These are phyloP conservation scores for Hyles lineata DNA, from an alignment of 2,888 invertebrate species.

Conservation along the genomic window DNA sequence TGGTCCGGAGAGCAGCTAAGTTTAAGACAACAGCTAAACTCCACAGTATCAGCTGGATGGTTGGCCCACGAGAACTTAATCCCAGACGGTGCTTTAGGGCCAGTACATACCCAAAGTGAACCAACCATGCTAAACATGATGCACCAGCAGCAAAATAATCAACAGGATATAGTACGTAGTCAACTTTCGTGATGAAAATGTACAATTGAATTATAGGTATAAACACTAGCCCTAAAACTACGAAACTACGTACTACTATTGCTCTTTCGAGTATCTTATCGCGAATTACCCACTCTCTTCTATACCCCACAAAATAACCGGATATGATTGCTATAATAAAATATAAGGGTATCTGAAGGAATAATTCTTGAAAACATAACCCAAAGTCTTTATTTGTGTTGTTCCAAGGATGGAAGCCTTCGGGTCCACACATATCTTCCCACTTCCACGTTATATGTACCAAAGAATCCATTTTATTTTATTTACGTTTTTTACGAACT, in stretches of 20 bases:
- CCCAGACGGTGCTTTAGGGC: conserved; percentile 87
- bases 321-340: conserved; percentile 90
- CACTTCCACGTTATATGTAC: conserved; percentile 86
- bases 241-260: conserved; percentile 87
- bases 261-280: conserved; percentile 86
- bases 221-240: conserved; percentile 86
- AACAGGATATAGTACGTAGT: conserved; percentile 84
- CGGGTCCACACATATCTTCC: conserved; percentile 91
- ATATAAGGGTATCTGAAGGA: conserved; percentile 90
- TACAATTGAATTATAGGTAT: conserved; percentile 89
- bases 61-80: conserved; percentile 90
- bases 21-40: conserved; percentile 87
- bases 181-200: conserved; percentile 82
- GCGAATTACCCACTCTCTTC: conserved; percentile 86
- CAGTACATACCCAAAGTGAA: conserved; percentile 91
- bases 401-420: conserved; percentile 89
- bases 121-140: conserved; percentile 91
- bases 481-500: neutral
- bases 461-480: conserved; percentile 29
- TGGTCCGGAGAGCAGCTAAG: conserved; percentile 88
- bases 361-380: conserved; percentile 93
- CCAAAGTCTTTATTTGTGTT: conserved; percentile 89
- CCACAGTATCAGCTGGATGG: conserved; percentile 88
- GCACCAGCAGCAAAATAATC: conserved; percentile 89
- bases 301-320: conserved; percentile 91